phyloP scores from a whole-genome alignment of 2,113 vertebrate genomes.

The Erpornis zantholeuca region DNA sequence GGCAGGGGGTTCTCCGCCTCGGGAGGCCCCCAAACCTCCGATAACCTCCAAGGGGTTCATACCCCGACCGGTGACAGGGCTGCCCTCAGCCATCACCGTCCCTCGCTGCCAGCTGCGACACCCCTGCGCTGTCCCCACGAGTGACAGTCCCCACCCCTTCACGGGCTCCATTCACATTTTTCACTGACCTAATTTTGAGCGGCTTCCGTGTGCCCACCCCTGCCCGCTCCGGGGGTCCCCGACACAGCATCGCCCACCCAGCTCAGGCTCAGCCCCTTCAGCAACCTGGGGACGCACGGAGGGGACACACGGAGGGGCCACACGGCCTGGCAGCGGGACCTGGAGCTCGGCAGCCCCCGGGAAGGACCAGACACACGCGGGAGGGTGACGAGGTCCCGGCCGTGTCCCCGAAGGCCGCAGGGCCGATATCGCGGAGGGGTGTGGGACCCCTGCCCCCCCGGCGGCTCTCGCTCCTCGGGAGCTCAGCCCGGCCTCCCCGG shows the following conservation, averaged over 20 bases:
- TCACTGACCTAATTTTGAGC: not conserved
- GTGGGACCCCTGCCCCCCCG: not conserved
- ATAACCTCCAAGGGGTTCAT: not conserved
- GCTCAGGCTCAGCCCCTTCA: not conserved
- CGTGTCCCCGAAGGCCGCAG: not conserved
- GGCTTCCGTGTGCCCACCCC: not conserved
- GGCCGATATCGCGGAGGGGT: rapidly evolving
- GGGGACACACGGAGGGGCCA: not conserved
- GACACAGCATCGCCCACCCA: not conserved
- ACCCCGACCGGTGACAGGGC: not conserved
- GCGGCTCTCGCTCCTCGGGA: not conserved
- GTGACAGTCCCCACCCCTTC: not conserved
- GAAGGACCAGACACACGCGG: not conserved
- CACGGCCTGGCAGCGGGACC: not conserved
- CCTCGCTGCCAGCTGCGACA: not conserved
- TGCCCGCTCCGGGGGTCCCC: not conserved
- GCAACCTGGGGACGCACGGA: not conserved
- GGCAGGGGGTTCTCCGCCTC: not conserved
- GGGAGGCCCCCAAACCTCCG: not conserved
- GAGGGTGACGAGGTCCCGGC: no score
- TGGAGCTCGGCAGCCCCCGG: not conserved
- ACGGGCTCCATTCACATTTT: not conserved
- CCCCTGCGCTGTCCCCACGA: not conserved
- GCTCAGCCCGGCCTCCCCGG: not conserved
- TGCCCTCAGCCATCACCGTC: not conserved